These are phyloP conservation scores for Drosophila greeni DNA, from an alignment of 2,888 invertebrate genomes.

Conservation along the genomic window DNA sequence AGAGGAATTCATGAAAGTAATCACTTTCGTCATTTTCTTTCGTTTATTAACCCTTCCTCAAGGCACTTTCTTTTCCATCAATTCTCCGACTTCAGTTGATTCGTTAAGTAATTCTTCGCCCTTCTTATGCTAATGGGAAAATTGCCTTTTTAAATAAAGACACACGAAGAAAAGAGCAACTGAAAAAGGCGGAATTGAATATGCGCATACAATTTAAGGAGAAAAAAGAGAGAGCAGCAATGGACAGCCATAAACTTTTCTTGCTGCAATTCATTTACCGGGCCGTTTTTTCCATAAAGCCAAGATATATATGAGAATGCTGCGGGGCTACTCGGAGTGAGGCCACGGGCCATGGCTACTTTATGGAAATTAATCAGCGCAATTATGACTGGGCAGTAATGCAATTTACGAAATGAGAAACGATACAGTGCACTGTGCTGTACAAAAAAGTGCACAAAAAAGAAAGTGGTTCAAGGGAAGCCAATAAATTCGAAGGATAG, in stretches of 20 bases:
- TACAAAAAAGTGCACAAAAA: not conserved
- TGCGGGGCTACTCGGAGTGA: conserved; percentile 9
- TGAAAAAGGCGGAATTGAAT: conserved; percentile 30
- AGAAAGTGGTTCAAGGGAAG: not conserved
- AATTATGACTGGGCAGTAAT: conserved; percentile 61
- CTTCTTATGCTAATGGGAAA: conserved; percentile 48
- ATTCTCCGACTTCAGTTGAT: conserved; percentile 3
- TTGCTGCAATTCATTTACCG: conserved; percentile 45
- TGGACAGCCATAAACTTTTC: conserved; percentile 54
- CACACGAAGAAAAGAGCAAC: conserved; percentile 21
- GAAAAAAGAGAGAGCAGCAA: not conserved
- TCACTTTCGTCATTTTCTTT: conserved; percentile 3
- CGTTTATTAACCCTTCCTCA: not conserved
- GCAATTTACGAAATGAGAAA: conserved; percentile 63
- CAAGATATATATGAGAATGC: conserved; percentile 14
- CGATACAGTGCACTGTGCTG: conserved; percentile 54
- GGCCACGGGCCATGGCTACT: conserved; percentile 42
- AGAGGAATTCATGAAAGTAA: conserved; percentile 7
- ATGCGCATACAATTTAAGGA: conserved; percentile 37
- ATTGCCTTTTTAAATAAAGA: conserved; percentile 51
- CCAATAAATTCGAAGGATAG: conserved; percentile 10
- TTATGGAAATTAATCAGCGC: conserved; percentile 69
- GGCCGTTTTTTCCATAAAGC: conserved; percentile 10
- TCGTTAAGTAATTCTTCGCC: conserved; percentile 44
- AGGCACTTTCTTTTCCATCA: not conserved